Base-by-base conservation (phyloP, 2,888 invertebrate species). In the Diploptera punctata region DNA sequence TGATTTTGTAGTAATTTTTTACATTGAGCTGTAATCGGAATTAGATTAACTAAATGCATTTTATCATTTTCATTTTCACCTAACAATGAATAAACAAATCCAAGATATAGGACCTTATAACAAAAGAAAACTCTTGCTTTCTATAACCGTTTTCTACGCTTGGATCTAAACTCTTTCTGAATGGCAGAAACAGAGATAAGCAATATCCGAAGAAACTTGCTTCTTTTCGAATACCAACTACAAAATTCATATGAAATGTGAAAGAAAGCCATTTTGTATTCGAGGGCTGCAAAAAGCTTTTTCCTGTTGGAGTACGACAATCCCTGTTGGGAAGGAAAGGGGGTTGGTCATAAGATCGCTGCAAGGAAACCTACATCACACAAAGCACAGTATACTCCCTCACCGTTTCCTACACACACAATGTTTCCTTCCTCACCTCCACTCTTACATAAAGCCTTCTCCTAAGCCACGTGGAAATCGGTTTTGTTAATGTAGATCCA, bases 331-430 rank as follows among this genome's bases (percentile, higher is more conserved):
- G 29, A 26, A 29, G 21, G 49, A 5, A 52, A 24, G 26, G 5
- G 57, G 57, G 29, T 57, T 57, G 31, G 29, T 29, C 57, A 57
- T n/a, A 57, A 29, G 57, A n/a, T n/a, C n/a, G n/a, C 29, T 29
- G 0, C 18, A 57, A 16, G 57, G 57, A 57, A 57, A 29, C 57
- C 57, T 5, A 57, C 4, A 16, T n/a, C 5, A 31, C 16, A 24
- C n/a, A 5, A 3, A n/a, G n/a, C 57, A 57, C n/a, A 57, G 13
- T 29, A 57, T 57, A 16, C 57, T 57, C n/a, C n/a, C n/a, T 57
- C 29, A 31, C 57, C 24, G 26, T 57, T 57, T 57, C 21, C 29
- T 16, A 57, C 57, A 29, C 3, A 3, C 57, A 26, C n/a, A 29
- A 57, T 26, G 57, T n/a, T n/a, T n/a, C n/a, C n/a, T 57, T 57